Evolutionary conservation across 2,888 invertebrate genomes (phyloP).

Genomic region (Trissolcus japonicus): DNA sequence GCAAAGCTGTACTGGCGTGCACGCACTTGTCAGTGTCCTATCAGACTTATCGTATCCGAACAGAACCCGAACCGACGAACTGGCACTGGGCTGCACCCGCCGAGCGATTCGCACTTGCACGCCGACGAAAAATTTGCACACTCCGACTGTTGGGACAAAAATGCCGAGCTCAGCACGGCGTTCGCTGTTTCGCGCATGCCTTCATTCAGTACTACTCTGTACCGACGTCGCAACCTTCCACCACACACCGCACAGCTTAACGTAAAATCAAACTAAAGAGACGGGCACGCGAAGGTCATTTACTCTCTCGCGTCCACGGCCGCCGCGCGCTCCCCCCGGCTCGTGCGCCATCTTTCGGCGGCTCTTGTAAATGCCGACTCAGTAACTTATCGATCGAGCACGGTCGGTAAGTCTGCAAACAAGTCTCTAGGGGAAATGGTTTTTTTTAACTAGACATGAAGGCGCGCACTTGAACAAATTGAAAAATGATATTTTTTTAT

Average conservation of each 20-base stretch:
- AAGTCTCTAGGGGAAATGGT: too few relatives aligned
- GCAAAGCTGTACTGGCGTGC: constrained; percentile 13
- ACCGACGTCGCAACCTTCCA: constrained; percentile 43
- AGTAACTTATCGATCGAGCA: too few relatives aligned
- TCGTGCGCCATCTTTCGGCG: too few relatives aligned
- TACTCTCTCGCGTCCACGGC: constrained; percentile 15
- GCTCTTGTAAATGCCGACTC: too few relatives aligned
- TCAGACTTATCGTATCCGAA: constrained; percentile 8
- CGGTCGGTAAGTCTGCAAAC: too few relatives aligned
- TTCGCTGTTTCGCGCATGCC: constrained; percentile 42
- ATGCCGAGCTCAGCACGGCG: neutral
- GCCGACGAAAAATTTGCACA: constrained; percentile 1
- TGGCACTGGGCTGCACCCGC: neutral
- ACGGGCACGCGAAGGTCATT: constrained; percentile 52
- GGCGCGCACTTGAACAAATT: too few relatives aligned
- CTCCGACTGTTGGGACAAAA: too few relatives aligned
- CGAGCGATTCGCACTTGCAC: constrained; percentile 9
- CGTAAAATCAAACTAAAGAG: constrained; percentile 37
- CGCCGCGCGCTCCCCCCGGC: too few relatives aligned
- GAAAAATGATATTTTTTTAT: too few relatives aligned
- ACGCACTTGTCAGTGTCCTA: constrained; percentile 36
- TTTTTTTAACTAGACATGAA: too few relatives aligned
- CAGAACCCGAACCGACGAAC: constrained; percentile 5
- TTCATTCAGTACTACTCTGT: constrained; percentile 43
- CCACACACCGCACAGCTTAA: constrained; percentile 34